These are phyloP conservation scores for Pararge aegeria DNA, from an alignment of 1,140 invertebrate genomes.

Conservation along the genomic window DNA sequence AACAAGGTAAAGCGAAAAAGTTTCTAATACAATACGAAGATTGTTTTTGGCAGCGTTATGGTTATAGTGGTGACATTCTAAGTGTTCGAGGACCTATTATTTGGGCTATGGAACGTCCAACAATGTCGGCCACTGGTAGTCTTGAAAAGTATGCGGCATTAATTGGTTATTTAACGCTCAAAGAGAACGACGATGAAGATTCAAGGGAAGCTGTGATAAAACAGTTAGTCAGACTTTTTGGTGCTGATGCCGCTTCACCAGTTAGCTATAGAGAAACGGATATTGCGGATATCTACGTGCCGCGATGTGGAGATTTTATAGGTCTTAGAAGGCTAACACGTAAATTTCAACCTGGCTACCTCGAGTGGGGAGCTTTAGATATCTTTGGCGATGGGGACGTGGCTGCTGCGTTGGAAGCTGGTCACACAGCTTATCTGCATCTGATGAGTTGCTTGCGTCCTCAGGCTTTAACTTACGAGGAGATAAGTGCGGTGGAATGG, in stretches of 20 bases:
- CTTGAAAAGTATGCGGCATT: slow-evolving; percentile 43
- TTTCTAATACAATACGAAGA: slow-evolving; percentile 58
- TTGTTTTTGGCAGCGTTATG: slow-evolving; percentile 52
- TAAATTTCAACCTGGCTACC: slow-evolving; percentile 30
- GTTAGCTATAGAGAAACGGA: slow-evolving; percentile 53
- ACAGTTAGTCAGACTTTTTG: slow-evolving; percentile 62
- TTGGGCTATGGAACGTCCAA: slow-evolving; percentile 65
- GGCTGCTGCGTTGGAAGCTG: slow-evolving; percentile 59
- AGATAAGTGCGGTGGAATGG: slow-evolving; percentile 39
- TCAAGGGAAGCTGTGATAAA: slow-evolving; percentile 50
- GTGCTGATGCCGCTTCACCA: slow-evolving; percentile 47
- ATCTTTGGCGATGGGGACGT: slow-evolving; percentile 66
- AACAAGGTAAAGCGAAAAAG: slow-evolving; percentile 47
- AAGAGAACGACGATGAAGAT: slow-evolving; percentile 30
- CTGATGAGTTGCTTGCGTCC: slow-evolving; percentile 59
- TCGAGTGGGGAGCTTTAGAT: slow-evolving; percentile 66
- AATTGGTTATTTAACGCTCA: slow-evolving; percentile 53
- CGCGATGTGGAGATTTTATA: slow-evolving; percentile 59
- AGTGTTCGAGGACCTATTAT: slow-evolving; percentile 64
- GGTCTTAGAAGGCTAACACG: slow-evolving; percentile 39
- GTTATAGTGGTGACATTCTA: slow-evolving; percentile 67
- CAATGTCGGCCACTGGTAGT: slow-evolving; percentile 44
- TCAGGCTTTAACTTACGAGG: slow-evolving; percentile 61
- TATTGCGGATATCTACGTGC: slow-evolving; percentile 56
- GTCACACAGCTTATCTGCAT: slow-evolving; percentile 59